Evolutionary conservation across 2,888 invertebrate species (phyloP), one percentile per base, ranked within the genome.

Genomic region (Rhingia rostrata): DNA sequence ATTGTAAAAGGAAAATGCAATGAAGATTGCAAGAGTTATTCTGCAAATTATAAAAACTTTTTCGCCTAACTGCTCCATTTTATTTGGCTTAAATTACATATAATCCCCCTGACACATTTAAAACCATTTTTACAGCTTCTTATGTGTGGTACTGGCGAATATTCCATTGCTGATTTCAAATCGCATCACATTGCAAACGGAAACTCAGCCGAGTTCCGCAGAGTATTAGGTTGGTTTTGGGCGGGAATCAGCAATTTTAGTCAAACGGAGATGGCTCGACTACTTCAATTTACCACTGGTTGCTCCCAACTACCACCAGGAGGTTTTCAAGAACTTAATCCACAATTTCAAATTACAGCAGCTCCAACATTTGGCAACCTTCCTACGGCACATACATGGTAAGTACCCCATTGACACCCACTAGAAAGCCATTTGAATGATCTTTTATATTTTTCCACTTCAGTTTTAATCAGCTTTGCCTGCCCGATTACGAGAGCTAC

Each of bases 371-470:
- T 96, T 92, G 97, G 97, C 78, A 97, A 96, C 89, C 93, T 98
- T 88, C 98, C 98, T 53, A 97, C 97, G 2, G 98, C 98, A 35
- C 98, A 98, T 92, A 98, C 98, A 61, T 98, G 98, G 96, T 96
- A 92, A 91, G 92, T 90, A 30, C 4, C n/a, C 1, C 10, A 9
- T 4, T n/a, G 0, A 39, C 1, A 33, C 4, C n/a, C 5, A 10
- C 7, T 30, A 12, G 6, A 6, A 6, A 43, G 3, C 45, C 33
- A 4, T 43, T n/a, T n/a, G 43, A 22, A 47, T 47, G 6, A 39
- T 4, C 4, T 4, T 9, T 3, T 37, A 2, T n/a, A 2, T n/a
- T 45, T 22, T 49, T 51, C 9, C 87, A 79, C 93, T 93, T 14
- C 92, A 96, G 96, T 93, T 98, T 98, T 92, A 98, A 98, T 93